Conservation (phyloP, 1,140 invertebrate species). For the Bombus waltoni region DNA sequence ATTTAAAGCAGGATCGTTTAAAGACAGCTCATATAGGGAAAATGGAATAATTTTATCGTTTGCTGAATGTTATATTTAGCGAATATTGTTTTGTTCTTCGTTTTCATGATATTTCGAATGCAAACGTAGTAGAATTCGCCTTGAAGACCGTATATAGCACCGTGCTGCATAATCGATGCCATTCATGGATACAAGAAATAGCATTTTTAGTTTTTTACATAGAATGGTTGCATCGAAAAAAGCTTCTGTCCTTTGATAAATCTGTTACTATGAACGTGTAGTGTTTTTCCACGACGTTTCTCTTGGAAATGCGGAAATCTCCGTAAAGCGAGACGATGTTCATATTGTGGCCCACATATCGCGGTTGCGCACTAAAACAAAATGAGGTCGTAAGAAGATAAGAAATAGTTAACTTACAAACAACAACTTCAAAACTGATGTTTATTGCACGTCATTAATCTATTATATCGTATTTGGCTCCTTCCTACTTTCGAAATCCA, state of each 20-base stretch:
- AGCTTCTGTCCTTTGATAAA: background rate
- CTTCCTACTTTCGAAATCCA: conserved; percentile 1
- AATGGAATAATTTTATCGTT: conserved; percentile 3
- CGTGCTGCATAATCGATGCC: background rate
- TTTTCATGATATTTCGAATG: background rate
- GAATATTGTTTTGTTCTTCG: background rate
- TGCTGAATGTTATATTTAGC: background rate
- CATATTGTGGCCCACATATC: background rate
- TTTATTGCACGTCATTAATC: conserved; percentile 34
- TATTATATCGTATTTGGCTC: background rate
- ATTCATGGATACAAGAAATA: background rate
- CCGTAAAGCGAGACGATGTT: background rate
- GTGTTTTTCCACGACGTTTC: background rate
- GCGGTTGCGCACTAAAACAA: background rate
- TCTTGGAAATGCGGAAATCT: background rate
- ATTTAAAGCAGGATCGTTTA: background rate
- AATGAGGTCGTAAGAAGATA: conserved; percentile 13
- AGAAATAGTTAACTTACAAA: conserved; percentile 18
- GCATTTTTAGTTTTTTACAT: background rate
- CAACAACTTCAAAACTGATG: conserved; percentile 19
- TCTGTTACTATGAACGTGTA: too few relatives aligned
- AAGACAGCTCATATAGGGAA: background rate
- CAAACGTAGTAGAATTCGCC: background rate
- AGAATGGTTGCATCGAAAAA: background rate
- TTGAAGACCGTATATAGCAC: background rate